Base-by-base conservation (phyloP, 2,888 invertebrate genomes). In the Adineta ricciae region DNA sequence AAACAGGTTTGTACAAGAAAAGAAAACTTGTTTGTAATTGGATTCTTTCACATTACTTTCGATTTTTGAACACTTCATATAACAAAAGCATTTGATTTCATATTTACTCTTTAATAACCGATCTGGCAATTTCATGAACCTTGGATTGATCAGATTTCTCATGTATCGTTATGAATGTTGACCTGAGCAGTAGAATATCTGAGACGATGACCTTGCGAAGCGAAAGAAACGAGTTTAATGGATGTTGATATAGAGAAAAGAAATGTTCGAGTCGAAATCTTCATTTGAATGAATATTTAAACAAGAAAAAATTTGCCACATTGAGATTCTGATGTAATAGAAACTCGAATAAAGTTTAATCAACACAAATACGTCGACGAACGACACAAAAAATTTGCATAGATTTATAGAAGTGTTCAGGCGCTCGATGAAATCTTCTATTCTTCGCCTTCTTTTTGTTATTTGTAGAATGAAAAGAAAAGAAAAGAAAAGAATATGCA, bases 331-430 rank as follows among this genome's bases (percentile, higher is more conserved):
- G 27, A 64, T 64, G 32, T 32, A 64, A 64, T 64, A 64, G 27
- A 64, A 4, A 64, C n/a, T 64, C 32, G 64, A 64, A 64, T 64
- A 64, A 64, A 64, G 32, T 64, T 64, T 64, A 64, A 64, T 64
- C 64, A 64, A 64, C 64, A 64, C n/a, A 32, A 27, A n/a, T 56
- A 56, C 27, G 14, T 56, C 56, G 27, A 46, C 46, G 46, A 46
- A 46, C n/a, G n/a, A n/a, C n/a, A n/a, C n/a, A 56, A n/a, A 56
- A 56, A 56, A 27, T n/a, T 56, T 64, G 64, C 64, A 64, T 64
- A 64, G 27, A n/a, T 64, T 64, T 64, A 64, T 32, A 27, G 14
- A 64, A 64, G 64, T 64, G 32, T 64, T 64, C 64, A 64, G 11
- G 32, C 64, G 16, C 32, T 64, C 32, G 46, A 46, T 16, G 64